These are phyloP conservation scores for Ladona fulva DNA, from an alignment of 1,140 invertebrate genomes.

Conservation along the genomic window DNA sequence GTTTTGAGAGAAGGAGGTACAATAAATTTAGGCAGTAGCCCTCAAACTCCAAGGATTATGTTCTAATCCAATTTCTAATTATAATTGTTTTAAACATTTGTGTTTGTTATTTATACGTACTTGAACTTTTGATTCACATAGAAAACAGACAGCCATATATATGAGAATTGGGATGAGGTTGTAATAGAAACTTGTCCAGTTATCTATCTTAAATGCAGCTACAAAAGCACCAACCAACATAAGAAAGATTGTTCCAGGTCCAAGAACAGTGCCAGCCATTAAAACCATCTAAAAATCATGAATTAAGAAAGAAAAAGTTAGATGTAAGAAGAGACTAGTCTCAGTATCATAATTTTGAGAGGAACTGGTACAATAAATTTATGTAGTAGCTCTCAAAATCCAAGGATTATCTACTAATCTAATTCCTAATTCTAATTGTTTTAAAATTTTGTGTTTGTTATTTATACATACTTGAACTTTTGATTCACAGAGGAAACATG, in stretches of 20 bases:
- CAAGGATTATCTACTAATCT: too few relatives aligned
- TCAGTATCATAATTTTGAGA: background rate
- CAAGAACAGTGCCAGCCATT: constrained; percentile 47
- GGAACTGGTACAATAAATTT: too few relatives aligned
- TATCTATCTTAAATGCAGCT: constrained; percentile 44
- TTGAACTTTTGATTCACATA: constrained; percentile 38
- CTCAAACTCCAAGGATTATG: too few relatives aligned
- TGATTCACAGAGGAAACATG: constrained; percentile 38
- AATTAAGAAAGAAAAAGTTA: constrained; percentile 12
- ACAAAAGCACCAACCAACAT: constrained; percentile 51
- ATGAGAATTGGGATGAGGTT: constrained; percentile 40
- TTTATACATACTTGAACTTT: constrained; percentile 36
- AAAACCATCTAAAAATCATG: constrained; percentile 33
- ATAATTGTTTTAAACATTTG: background rate
- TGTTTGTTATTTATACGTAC: constrained; percentile 23
- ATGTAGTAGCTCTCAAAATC: too few relatives aligned
- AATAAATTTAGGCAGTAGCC: too few relatives aligned
- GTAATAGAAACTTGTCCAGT: constrained; percentile 38
- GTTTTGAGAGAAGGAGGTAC: too few relatives aligned
- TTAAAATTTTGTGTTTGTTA: background rate
- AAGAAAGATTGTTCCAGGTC: constrained; percentile 53
- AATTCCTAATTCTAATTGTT: background rate
- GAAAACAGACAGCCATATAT: constrained; percentile 41
- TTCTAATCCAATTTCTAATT: background rate
- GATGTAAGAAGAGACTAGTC: background rate